Conservation (phyloP, 2,113 vertebrate genomes). For the Sciurus niger region DNA sequence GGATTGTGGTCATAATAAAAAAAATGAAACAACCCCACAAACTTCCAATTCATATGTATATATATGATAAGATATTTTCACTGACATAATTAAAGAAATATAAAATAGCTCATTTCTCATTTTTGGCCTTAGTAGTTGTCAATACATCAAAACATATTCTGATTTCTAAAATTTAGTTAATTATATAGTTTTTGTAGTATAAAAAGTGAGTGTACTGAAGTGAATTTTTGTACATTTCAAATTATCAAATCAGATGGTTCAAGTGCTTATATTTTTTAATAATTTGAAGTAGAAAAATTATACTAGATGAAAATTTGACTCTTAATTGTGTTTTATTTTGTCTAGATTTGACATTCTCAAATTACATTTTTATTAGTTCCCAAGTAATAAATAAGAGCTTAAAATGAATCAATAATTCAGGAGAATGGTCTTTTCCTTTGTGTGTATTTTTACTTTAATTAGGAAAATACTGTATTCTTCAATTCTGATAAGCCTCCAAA, state of each 20-base stretch:
- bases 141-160: neutral
- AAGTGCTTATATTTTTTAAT: slow-evolving; percentile 13
- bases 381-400: slow-evolving; percentile 6
- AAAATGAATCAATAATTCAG: slow-evolving; percentile 55
- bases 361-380: slow-evolving; percentile 7
- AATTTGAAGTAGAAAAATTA: slow-evolving; percentile 35
- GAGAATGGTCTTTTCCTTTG: slow-evolving; percentile 60
- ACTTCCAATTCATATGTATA: neutral
- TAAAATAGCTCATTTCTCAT: neutral
- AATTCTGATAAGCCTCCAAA: slow-evolving; percentile 48
- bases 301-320: neutral
- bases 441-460: slow-evolving; percentile 63
- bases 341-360: slow-evolving; percentile 41
- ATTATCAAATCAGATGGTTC: slow-evolving; percentile 4
- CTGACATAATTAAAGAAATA: slow-evolving; percentile 26
- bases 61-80: neutral
- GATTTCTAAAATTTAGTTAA: neutral
- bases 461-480: slow-evolving; percentile 68
- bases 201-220: slow-evolving; percentile 23
- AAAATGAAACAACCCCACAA: neutral
- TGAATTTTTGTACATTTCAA: slow-evolving; percentile 43
- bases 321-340: slow-evolving; percentile 52
- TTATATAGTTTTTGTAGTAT: neutral
- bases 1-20: neutral
- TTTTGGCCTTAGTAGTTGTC: neutral